A percentile compares a stretch with the other conserved stretches of the same genome.
Conservation (phyloP, 2,888 invertebrate genomes). For the Macrosiphum euphorbiae region DNA sequence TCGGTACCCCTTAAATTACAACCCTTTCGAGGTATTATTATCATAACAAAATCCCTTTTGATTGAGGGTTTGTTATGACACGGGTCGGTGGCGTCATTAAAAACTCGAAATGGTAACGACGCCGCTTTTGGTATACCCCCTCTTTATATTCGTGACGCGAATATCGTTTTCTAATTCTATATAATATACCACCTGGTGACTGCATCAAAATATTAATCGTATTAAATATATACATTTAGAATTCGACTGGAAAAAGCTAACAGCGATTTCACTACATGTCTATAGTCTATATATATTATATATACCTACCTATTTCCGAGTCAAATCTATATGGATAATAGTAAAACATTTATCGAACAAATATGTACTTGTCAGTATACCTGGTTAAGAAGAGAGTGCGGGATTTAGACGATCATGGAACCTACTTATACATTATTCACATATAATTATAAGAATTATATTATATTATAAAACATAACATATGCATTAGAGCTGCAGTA, state of each 20-base stretch:
- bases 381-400: not conserved
- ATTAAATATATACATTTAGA: not conserved
- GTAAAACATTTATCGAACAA: not conserved
- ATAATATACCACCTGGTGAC: constrained; percentile 18
- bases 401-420: not conserved
- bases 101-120: constrained; percentile 61
- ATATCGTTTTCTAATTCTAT: constrained; percentile 42
- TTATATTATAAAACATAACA: not conserved
- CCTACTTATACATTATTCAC: not conserved
- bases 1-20: constrained; percentile 54
- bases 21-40: constrained; percentile 58
- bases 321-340: not conserved
- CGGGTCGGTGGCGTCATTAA: constrained; percentile 61
- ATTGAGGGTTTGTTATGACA: constrained; percentile 64
- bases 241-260: not conserved
- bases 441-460: not conserved
- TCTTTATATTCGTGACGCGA: constrained; percentile 21
- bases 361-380: not conserved
- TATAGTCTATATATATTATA: no score
- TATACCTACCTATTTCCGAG: not conserved
- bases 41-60: constrained; percentile 64
- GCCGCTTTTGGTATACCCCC: constrained; percentile 31
- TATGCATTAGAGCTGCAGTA: not conserved
- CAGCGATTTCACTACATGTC: not conserved
- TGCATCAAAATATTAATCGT: not conserved